Evolutionary conservation across 2,797 vertebrate species (phyloP).

Genomic region (Chaetodon trifasciatus): DNA sequence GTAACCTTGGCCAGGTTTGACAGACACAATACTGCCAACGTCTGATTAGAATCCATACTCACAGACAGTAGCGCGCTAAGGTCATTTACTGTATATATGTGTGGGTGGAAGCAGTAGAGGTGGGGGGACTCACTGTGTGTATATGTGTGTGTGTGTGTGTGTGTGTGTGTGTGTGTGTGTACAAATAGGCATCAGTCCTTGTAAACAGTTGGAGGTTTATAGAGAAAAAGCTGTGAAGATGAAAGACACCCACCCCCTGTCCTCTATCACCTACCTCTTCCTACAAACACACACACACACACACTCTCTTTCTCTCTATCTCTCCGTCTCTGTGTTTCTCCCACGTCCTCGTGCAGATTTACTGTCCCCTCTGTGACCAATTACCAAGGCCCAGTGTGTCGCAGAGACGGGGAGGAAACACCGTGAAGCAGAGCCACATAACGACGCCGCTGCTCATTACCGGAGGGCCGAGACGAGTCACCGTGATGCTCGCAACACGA

Average conservation of each 20-base stretch:
- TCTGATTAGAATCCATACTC: conserved; percentile 83
- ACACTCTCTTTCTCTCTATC: conserved; percentile 51
- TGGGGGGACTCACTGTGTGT: conserved; percentile 27
- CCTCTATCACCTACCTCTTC: conserved; percentile 72
- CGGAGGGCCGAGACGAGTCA: conserved; percentile 67
- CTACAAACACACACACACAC: conserved; percentile 65
- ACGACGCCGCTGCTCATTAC: conserved; percentile 76
- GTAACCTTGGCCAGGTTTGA: conserved; percentile 85
- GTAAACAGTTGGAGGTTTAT: conserved; percentile 83
- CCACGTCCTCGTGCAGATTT: conserved; percentile 81
- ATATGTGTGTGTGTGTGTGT: conserved; percentile 20
- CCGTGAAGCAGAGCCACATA: conserved; percentile 71
- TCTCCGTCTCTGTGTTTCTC: conserved; percentile 62
- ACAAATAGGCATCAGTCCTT: conserved; percentile 77
- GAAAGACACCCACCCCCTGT: conserved; percentile 78
- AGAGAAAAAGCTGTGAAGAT: conserved; percentile 83
- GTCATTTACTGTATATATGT: conserved; percentile 82
- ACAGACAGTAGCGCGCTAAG: conserved; percentile 75
- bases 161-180: conserved; percentile 9
- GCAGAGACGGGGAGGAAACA: conserved; percentile 72
- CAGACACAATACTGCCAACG: conserved; percentile 83
- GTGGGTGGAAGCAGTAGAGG: conserved; percentile 67
- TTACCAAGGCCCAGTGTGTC: conserved; percentile 79
- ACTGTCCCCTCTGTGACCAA: conserved; percentile 86
- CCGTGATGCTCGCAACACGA: conserved; percentile 67